Conservation (phyloP, 2,888 invertebrate species). For the Rotaria magnacalcarata region DNA sequence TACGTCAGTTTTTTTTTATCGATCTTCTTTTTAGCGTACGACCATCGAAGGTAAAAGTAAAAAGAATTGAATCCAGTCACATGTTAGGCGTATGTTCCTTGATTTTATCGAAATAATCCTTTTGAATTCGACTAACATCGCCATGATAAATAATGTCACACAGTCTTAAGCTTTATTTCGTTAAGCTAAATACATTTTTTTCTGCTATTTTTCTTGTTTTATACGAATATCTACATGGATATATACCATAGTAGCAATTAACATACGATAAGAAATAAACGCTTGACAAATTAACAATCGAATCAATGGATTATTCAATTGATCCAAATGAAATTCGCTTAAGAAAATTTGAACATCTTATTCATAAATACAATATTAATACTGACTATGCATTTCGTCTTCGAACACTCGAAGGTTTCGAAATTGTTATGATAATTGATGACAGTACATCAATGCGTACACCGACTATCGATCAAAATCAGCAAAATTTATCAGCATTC, state of each 20-base stretch:
- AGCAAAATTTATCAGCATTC: background rate
- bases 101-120: background rate
- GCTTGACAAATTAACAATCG: background rate
- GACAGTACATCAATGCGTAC: conserved; percentile 45
- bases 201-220: too few species aligned
- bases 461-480: background rate
- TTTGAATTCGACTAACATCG: background rate
- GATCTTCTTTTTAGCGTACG: background rate
- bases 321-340: background rate
- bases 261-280: too few species aligned
- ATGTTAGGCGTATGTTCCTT: background rate
- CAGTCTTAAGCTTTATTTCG: background rate
- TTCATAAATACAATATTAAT: conserved; percentile 44
- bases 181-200: background rate
- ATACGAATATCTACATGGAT: too few species aligned
- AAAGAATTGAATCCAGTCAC: background rate
- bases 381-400: conserved; percentile 36
- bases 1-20: background rate
- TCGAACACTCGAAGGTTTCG: conserved; percentile 37
- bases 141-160: background rate
- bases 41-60: background rate
- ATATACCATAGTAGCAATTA: too few species aligned
- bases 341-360: conserved; percentile 36
- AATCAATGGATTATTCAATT: background rate
- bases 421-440: conserved; percentile 44